phyloP scores from a whole-genome alignment of 2,888 invertebrate species.

The Halictus quadricinctus region DNA sequence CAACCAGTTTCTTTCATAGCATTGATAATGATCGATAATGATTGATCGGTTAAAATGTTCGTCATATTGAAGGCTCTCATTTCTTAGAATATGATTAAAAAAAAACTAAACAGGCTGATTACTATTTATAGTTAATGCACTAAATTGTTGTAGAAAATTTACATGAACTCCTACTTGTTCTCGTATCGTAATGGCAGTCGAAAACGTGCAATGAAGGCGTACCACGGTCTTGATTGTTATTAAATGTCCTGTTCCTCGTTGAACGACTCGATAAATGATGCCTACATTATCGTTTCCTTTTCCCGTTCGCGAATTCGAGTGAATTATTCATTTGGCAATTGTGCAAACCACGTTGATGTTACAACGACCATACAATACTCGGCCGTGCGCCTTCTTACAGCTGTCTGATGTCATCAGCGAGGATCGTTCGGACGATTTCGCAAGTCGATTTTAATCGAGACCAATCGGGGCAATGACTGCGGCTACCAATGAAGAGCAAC shows the following conservation, averaged over 20 bases:
- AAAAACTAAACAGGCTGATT: no score
- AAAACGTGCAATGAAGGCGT: background rate
- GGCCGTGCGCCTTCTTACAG: constrained; percentile 34
- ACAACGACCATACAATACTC: constrained; percentile 14
- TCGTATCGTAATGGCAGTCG: background rate
- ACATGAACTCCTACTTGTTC: background rate
- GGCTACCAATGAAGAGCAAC: constrained; percentile 25
- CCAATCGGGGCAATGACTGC: constrained; percentile 58
- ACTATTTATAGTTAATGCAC: no score
- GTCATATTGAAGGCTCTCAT: no score
- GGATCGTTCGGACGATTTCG: constrained; percentile 71
- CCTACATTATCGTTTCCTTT: background rate
- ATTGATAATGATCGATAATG: background rate
- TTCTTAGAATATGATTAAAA: no score
- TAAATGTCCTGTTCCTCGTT: background rate
- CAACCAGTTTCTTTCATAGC: background rate
- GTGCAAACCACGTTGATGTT: constrained; percentile 33
- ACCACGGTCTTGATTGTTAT: background rate
- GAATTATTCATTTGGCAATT: constrained; percentile 27
- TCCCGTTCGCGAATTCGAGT: constrained; percentile 5
- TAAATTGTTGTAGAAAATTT: background rate
- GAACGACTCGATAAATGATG: background rate
- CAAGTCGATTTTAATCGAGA: constrained; percentile 75
- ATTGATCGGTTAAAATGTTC: no score
- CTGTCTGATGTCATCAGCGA: constrained; percentile 68